Evolutionary conservation across 30 jellyfish, hydroid and myxozoan genomes (phyloP).

Genomic region (Turritopsis rubra): DNA sequence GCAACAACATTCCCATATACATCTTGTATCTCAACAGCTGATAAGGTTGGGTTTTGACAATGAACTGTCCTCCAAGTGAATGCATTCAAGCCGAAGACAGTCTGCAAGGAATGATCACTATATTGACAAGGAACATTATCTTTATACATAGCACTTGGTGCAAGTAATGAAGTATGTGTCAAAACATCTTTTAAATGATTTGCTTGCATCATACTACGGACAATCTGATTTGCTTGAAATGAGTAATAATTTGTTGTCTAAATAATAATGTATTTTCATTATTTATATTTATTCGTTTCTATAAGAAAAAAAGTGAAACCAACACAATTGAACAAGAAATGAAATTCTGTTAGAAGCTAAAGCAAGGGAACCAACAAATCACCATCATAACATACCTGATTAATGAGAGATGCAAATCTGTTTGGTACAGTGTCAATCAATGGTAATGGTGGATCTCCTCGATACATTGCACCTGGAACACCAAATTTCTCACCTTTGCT

Average conservation of each 20-base stretch:
- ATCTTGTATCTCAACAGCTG: constrained; percentile 50
- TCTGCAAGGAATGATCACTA: constrained; percentile 26
- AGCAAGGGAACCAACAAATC: no score
- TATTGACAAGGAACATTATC: constrained; percentile 40
- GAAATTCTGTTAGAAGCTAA: no score
- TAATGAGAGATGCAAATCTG: constrained; percentile 9
- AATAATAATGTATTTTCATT: neutral
- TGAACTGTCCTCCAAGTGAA: constrained; percentile 53
- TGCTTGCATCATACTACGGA: constrained; percentile 7
- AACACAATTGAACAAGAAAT: no score
- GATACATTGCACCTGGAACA: constrained; percentile 88
- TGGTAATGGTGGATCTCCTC: constrained; percentile 78
- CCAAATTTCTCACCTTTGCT: constrained; percentile 48
- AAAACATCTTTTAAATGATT: constrained; percentile 36
- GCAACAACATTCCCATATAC: constrained; percentile 38
- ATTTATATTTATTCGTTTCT: no score
- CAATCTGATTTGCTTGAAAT: constrained; percentile 5
- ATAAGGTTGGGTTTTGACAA: constrained; percentile 36
- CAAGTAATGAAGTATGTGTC: constrained; percentile 20
- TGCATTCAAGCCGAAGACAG: constrained; percentile 21
- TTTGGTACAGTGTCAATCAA: constrained; percentile 6
- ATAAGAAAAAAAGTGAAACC: no score
- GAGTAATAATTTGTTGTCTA: constrained; percentile 1
- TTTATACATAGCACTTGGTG: constrained; percentile 28
- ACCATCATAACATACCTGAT: constrained; percentile 6